Conservation (phyloP, 1,140 invertebrate genomes). For the Homalodisca vitripennis region DNA sequence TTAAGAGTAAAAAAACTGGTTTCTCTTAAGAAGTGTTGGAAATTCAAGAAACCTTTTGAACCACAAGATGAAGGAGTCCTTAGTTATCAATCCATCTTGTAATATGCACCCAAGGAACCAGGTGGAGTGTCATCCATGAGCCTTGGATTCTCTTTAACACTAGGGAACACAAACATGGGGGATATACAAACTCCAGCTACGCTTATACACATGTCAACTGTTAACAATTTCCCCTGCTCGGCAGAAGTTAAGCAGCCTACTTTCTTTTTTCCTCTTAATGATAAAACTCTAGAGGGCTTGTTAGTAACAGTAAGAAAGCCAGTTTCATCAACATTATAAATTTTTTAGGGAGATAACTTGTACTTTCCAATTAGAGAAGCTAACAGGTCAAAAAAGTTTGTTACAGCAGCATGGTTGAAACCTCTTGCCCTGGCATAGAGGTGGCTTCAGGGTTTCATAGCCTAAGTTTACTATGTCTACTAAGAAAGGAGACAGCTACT, state of each 20-base stretch:
- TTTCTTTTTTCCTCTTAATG: constrained; percentile 44
- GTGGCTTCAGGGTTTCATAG: constrained; percentile 29
- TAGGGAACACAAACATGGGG: constrained; percentile 49
- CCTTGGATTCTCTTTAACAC: constrained; percentile 41
- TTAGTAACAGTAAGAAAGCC: constrained; percentile 48
- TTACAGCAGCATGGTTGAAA: constrained; percentile 28
- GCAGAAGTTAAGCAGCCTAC: constrained; percentile 41
- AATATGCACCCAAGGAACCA: constrained; percentile 42
- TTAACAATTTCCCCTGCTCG: constrained; percentile 44
- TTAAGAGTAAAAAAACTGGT: constrained; percentile 45
- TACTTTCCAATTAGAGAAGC: constrained; percentile 24
- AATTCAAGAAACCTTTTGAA: neutral
- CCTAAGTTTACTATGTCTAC: constrained; percentile 19
- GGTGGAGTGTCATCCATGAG: constrained; percentile 33
- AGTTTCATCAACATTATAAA: constrained; percentile 53
- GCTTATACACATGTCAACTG: too few species aligned
- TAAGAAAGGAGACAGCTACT: constrained; percentile 25
- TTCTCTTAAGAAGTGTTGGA: too few species aligned
- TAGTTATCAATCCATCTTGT: constrained; percentile 43
- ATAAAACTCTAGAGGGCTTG: constrained; percentile 41
- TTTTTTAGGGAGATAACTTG: constrained; percentile 39
- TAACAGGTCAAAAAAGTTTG: constrained; percentile 30
- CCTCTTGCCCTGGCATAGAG: constrained; percentile 31
- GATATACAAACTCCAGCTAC: constrained; percentile 48
- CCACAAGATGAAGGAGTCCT: constrained; percentile 22